These are phyloP conservation scores for Strix aluco DNA, from an alignment of 2,113 vertebrate species.

Conservation along the genomic window DNA sequence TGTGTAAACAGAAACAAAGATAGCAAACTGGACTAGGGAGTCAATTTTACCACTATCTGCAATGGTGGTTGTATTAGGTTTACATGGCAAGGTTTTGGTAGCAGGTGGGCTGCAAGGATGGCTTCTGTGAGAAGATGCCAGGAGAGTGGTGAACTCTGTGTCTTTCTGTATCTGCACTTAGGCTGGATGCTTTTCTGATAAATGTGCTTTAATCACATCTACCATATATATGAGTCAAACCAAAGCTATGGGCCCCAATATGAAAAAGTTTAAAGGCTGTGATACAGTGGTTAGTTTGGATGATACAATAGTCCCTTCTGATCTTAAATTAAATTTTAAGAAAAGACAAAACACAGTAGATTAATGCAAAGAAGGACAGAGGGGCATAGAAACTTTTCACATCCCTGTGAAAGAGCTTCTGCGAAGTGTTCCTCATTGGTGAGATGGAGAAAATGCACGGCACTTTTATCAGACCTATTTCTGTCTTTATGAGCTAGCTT, in stretches of 20 bases:
- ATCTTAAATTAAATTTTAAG: neutral
- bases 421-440: neutral
- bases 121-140: neutral
- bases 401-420: neutral
- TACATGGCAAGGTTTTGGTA: neutral
- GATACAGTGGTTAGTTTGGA: neutral
- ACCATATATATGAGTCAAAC: neutral
- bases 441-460: neutral
- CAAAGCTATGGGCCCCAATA: neutral
- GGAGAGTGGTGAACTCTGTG: accelerated
- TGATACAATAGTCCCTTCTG: neutral
- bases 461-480: neutral
- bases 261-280: neutral
- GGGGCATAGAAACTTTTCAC: neutral
- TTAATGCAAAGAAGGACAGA: neutral
- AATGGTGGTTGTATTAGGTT: neutral
- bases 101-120: neutral
- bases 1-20: neutral
- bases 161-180: neutral
- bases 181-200: neutral
- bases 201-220: neutral
- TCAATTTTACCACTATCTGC: accelerated
- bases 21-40: neutral
- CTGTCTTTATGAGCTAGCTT: neutral
- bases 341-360: neutral